phyloP scores from a whole-genome alignment of 2,113 vertebrate genomes.

The Indicator indicator region DNA sequence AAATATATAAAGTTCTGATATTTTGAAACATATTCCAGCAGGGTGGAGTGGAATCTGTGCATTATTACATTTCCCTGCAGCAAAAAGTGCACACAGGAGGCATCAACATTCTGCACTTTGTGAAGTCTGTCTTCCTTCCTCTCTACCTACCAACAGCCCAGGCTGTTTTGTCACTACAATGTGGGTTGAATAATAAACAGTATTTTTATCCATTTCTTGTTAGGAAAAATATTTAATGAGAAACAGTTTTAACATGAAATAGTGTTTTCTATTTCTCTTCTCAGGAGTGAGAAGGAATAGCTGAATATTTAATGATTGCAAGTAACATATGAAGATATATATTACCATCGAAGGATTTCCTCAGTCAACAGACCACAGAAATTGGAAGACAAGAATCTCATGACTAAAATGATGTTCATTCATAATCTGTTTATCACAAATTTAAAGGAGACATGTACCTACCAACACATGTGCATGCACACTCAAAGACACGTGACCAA shows the following conservation, averaged over 20 bases:
- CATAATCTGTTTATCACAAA: background rate
- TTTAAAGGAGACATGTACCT: background rate
- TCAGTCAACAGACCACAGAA: background rate
- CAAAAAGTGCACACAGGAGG: background rate
- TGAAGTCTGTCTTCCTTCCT: background rate
- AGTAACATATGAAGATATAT: background rate
- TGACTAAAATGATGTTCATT: background rate
- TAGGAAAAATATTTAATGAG: background rate
- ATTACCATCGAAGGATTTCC: background rate
- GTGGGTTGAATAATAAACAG: background rate
- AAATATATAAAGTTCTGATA: background rate
- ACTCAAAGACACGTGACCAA: background rate
- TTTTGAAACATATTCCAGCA: background rate
- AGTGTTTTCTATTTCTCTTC: background rate
- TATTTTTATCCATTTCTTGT: background rate
- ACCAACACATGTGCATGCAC: accelerated
- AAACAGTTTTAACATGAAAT: background rate
- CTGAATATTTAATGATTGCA: background rate
- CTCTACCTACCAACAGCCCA: background rate
- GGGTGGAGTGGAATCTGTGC: background rate
- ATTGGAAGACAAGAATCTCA: background rate
- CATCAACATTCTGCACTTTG: background rate
- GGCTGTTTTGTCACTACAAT: background rate
- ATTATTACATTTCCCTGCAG: background rate
- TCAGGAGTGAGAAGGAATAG: background rate